Conservation (phyloP, 2,113 vertebrate species). For the Cepphus grylle region DNA sequence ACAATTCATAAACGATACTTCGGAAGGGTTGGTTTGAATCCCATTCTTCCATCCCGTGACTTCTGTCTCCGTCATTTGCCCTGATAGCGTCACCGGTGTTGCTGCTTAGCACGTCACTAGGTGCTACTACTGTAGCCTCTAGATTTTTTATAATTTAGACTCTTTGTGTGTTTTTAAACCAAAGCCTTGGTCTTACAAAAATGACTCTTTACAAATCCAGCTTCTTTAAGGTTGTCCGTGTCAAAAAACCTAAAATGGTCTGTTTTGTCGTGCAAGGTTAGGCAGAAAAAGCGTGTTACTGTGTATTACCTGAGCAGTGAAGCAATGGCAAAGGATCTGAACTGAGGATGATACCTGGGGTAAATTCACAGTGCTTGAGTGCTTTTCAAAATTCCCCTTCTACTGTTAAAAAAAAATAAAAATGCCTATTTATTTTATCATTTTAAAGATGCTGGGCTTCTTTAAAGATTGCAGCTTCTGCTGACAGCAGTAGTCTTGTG, state of each 20-base stretch:
- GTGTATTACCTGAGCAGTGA: neutral
- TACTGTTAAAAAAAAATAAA: neutral
- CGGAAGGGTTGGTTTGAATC: neutral
- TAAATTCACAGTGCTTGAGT: neutral
- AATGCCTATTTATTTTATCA: neutral
- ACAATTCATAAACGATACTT: neutral
- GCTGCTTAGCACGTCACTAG: accelerated
- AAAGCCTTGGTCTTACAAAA: neutral
- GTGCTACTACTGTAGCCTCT: neutral
- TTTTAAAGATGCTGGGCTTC: neutral
- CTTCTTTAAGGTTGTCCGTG: neutral
- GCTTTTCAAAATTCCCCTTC: neutral
- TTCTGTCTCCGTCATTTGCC: neutral
- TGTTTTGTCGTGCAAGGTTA: neutral
- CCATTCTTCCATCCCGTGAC: neutral
- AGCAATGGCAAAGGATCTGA: neutral
- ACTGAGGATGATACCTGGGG: neutral
- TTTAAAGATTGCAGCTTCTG: neutral
- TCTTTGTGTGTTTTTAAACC: neutral
- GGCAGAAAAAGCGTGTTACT: neutral
- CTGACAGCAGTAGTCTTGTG: neutral
- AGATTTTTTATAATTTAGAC: neutral
- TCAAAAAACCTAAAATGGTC: neutral
- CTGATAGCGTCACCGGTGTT: neutral
- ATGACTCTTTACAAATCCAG: neutral